Percentiles rank a stretch among this genome's conserved stretches.
Evolutionary conservation across 2,888 invertebrate genomes (phyloP).

Genomic region (Dugesia japonica): DNA sequence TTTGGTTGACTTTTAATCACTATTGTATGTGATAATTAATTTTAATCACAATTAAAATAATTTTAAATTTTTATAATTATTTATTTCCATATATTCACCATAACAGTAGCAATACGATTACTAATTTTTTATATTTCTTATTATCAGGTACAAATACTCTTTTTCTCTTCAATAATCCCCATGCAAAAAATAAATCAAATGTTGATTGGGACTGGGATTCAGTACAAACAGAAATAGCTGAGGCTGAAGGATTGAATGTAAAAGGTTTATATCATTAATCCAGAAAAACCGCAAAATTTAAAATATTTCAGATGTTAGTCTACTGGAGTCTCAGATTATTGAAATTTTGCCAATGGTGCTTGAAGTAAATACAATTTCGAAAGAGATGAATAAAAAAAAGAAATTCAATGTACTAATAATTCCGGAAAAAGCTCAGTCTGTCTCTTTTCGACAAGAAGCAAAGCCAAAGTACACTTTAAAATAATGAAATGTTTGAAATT

Average conservation of each 20-base stretch:
- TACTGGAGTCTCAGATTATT: constrained; percentile 47
- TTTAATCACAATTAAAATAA: too few relatives aligned
- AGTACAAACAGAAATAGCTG: constrained; percentile 48
- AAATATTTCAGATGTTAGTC: constrained; percentile 43
- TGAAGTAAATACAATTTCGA: constrained; percentile 48
- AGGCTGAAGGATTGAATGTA: constrained; percentile 46
- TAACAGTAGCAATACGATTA: too few relatives aligned
- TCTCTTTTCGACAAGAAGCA: neutral
- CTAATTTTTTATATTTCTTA: too few relatives aligned
- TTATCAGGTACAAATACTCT: constrained; percentile 45
- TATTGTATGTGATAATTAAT: too few relatives aligned
- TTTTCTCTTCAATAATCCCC: constrained; percentile 45
- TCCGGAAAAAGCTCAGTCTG: constrained; percentile 36
- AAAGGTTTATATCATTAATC: too few relatives aligned
- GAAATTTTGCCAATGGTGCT: constrained; percentile 48
- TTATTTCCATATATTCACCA: too few relatives aligned
- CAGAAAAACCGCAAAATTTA: too few relatives aligned
- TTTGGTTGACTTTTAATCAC: too few relatives aligned
- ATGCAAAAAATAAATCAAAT: constrained; percentile 17
- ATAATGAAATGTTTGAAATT: too few relatives aligned
- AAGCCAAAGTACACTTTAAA: neutral
- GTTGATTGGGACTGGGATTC: constrained; percentile 44
- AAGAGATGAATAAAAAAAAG: constrained; percentile 47
- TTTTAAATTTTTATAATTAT: too few relatives aligned
- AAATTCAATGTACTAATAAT: constrained; percentile 48